Conservation (phyloP, 2,888 invertebrate genomes). For the Phymatocera aterrima region DNA sequence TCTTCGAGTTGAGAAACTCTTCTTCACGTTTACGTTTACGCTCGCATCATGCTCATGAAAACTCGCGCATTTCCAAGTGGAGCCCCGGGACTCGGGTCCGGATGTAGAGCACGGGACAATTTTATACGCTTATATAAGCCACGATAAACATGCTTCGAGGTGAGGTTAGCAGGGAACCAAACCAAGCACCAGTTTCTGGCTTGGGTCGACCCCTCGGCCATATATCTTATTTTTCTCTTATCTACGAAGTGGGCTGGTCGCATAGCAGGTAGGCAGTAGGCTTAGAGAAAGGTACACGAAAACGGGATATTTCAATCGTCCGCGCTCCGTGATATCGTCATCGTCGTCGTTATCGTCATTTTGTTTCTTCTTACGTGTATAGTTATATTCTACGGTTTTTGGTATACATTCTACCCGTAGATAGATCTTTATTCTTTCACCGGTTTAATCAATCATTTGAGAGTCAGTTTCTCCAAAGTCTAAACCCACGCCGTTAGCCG, state of each 20-base stretch:
- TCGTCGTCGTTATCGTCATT: background rate
- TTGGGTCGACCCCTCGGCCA: background rate
- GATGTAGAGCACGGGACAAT: constrained; percentile 54
- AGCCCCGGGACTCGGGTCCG: background rate
- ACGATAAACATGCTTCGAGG: constrained; percentile 59
- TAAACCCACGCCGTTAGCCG: background rate
- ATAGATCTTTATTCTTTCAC: constrained; percentile 9
- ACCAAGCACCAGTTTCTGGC: constrained; percentile 5
- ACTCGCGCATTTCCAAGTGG: constrained; percentile 46
- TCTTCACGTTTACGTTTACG: no score
- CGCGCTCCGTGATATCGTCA: no score
- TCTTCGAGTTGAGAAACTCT: constrained; percentile 52
- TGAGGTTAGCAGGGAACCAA: constrained; percentile 13
- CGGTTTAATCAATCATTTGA: constrained; percentile 39
- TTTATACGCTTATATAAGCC: constrained; percentile 58
- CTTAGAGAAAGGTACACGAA: no score
- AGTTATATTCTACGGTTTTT: background rate
- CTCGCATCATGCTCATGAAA: background rate
- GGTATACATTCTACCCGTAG: background rate
- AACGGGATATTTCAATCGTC: constrained; percentile 48
- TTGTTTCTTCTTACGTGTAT: background rate
- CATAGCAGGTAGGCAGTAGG: no score
- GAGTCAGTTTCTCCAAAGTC: no score
- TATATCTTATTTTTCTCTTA: constrained; percentile 47
- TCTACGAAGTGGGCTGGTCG: no score